These are phyloP conservation scores for Erynnis tages DNA, from an alignment of 2,888 invertebrate species.

Conservation along the genomic window DNA sequence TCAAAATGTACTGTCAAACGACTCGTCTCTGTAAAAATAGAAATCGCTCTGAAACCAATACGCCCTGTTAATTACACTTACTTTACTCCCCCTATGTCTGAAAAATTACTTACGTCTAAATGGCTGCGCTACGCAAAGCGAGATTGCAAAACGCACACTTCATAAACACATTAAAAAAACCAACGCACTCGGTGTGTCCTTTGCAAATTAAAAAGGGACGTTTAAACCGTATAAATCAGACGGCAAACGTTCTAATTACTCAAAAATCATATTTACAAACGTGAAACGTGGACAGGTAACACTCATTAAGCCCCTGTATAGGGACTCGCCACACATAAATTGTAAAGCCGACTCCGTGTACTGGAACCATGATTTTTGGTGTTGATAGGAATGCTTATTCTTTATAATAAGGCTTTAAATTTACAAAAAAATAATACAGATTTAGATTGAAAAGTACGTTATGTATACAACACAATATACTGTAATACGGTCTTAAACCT, in stretches of 20 bases:
- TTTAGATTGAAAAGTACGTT: too few species aligned
- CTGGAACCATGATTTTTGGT: background rate
- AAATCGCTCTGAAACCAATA: too few species aligned
- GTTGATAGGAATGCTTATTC: background rate
- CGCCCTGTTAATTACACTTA: too few species aligned
- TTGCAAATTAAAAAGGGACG: constrained; percentile 57
- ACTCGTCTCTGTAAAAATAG: too few species aligned
- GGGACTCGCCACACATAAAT: constrained; percentile 44
- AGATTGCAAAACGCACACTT: constrained; percentile 50
- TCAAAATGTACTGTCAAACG: too few species aligned
- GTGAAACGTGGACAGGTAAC: constrained; percentile 54
- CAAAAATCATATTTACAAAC: constrained; percentile 62
- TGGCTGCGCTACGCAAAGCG: constrained; percentile 28
- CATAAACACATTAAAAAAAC: constrained; percentile 40
- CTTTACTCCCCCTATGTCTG: constrained; percentile 1
- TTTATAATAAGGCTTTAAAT: too few species aligned
- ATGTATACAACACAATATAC: too few species aligned
- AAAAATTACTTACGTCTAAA: constrained; percentile 5
- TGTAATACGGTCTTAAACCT: too few species aligned
- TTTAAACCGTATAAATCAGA: constrained; percentile 54
- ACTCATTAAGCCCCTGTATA: constrained; percentile 53
- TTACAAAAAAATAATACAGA: too few species aligned
- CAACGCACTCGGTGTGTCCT: constrained; percentile 39
- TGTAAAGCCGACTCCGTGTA: constrained; percentile 44
- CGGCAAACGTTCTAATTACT: constrained; percentile 67